Evolutionary conservation across 2,797 vertebrate species (phyloP), one percentile per base, ranked within the genome.

Genomic region (Galagoides demidoff): DNA sequence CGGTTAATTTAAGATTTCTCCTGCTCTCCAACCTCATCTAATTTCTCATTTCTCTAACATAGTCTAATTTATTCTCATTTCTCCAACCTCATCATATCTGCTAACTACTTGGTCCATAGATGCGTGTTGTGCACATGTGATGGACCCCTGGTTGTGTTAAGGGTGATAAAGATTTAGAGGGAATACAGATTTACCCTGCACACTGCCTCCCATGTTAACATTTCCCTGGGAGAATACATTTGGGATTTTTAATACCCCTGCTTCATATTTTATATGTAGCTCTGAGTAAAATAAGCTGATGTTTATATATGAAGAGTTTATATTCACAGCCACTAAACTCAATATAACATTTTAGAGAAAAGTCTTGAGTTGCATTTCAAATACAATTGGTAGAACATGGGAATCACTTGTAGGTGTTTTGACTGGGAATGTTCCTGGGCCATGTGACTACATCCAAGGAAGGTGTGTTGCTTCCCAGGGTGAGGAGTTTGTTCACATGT

Each of bases 221-320:
- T 59, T 55, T 77, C 89, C 85, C 76, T 49, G 52, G 76, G 45
- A 82, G 81, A 77, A 77, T n/a, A 39, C 2, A 20, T 78, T 71
- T 74, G 73, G 45, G 27, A 14, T 79, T 86, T 91, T 55, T 61
- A 91, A 78, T 91, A 66, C 63, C 43, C 9, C 1, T 37, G 29
- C 37, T 90, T 79, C 43, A 49, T 76, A 70, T 93, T 91, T 85
- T 82, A 73, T 43, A 34, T 5, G 57, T 31, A 57, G 74, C 70
- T 94, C 63, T 34, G 59, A 88, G 20, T 79, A 88, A 81, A 71
- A 77, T 92, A 79, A 71, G 17, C 57, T 82, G 81, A 83, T 86
- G 61, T 66, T 93, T 83, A 43, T 61, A 83, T 45, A 83, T 52
- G 61, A 95, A 91, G 85, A 64, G 34, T 66, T 22, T 88, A 59